Evolutionary conservation across 1,140 invertebrate genomes (phyloP).

Genomic region (Aphelenchoides avenae): DNA sequence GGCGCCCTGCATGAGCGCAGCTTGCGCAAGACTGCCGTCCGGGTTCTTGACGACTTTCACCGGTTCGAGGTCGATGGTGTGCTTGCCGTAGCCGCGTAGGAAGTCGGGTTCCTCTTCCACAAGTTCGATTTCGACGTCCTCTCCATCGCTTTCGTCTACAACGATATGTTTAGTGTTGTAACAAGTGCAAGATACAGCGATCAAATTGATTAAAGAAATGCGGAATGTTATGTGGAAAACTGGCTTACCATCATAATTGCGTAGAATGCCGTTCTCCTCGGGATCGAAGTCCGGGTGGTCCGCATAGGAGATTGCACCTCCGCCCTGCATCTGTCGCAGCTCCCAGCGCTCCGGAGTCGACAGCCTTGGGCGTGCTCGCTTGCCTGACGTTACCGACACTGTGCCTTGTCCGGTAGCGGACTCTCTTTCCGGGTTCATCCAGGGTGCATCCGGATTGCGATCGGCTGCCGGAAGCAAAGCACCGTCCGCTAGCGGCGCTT

Average conservation of each 20-base stretch:
- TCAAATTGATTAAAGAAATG: not conserved
- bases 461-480: constrained; percentile 34
- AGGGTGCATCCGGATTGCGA: constrained; percentile 67
- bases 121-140: constrained; percentile 97
- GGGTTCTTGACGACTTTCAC: constrained; percentile 97
- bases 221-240: not conserved
- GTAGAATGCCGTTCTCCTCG: constrained; percentile 63
- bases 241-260: constrained; percentile 60
- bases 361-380: constrained; percentile 69
- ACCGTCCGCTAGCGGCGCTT: constrained; percentile 50
- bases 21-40: constrained; percentile 90
- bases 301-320: constrained; percentile 60
- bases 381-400: constrained; percentile 33
- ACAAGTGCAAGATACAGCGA: not conserved
- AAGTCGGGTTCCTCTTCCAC: constrained; percentile 98
- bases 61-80: constrained; percentile 82
- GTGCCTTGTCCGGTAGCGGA: constrained; percentile 73
- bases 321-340: constrained; percentile 64
- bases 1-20: constrained; percentile 99
- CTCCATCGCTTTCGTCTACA: constrained; percentile 73
- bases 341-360: constrained; percentile 86
- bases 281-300: constrained; percentile 65
- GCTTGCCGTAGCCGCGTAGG: constrained; percentile 68
- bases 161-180: constrained; percentile 4
- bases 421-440: constrained; percentile 59